Conservation (phyloP, 1,140 invertebrate genomes). For the Dendrolimus kikuchii region DNA sequence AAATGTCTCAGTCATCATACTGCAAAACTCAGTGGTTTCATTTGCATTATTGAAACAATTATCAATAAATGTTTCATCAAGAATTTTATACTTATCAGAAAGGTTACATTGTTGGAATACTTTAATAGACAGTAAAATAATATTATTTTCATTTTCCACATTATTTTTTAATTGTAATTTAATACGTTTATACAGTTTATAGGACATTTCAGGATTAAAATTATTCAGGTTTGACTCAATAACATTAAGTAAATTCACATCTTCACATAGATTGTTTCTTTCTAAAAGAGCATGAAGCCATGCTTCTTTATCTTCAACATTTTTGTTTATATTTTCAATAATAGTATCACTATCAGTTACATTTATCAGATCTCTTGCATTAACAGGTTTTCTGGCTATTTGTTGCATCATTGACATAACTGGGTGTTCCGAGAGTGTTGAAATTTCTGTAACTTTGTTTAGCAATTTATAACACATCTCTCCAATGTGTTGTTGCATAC, state of each 20-base stretch:
- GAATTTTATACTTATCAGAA: conserved; percentile 28
- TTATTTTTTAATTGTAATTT: conserved; percentile 20
- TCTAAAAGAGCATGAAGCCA: conserved; percentile 48
- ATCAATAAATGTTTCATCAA: conserved; percentile 34
- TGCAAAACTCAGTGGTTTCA: conserved; percentile 29
- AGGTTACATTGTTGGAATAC: conserved; percentile 33
- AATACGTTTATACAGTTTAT: conserved; percentile 29
- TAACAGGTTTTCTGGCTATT: conserved; percentile 48
- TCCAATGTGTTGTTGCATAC: conserved; percentile 49
- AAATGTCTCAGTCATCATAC: conserved; percentile 40
- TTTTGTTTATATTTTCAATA: conserved; percentile 36
- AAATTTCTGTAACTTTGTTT: conserved; percentile 21
- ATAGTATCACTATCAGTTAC: conserved; percentile 30
- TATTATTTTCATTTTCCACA: conserved; percentile 19
- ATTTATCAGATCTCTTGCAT: conserved; percentile 43
- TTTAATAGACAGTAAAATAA: conserved; percentile 30
- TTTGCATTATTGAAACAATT: conserved; percentile 32
- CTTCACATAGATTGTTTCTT: conserved; percentile 36
- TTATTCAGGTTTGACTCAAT: conserved; percentile 30
- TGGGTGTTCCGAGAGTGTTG: conserved; percentile 36
- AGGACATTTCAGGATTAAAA: conserved; percentile 34
- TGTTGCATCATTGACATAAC: conserved; percentile 47
- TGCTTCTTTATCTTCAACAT: conserved; percentile 22
- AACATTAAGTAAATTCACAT: conserved; percentile 24
- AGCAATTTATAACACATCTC: conserved; percentile 41